Evolutionary conservation across 2,888 invertebrate species (phyloP).

Genomic region (Nomada goodeniana): DNA sequence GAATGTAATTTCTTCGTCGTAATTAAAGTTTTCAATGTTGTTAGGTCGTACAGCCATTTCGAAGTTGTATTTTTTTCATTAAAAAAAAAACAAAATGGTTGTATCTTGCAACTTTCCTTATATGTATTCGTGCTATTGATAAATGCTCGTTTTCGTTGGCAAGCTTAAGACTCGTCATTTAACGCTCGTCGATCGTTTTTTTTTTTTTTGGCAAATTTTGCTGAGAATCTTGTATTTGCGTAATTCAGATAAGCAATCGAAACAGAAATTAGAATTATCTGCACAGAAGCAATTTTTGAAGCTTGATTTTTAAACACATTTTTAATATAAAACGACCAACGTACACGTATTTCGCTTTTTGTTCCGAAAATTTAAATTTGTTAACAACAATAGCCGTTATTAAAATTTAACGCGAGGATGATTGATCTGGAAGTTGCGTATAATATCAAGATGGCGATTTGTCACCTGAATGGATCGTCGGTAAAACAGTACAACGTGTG

Average conservation of each 20-base stretch:
- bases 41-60: conserved; percentile 14
- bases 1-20: conserved; percentile 50
- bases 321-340: not conserved
- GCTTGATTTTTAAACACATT: not conserved
- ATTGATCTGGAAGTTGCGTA: not conserved
- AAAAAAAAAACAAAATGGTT: not conserved
- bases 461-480: conserved; percentile 31
- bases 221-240: no score
- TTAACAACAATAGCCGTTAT: not conserved
- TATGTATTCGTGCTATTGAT: not conserved
- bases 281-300: not conserved
- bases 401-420: not conserved
- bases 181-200: no score
- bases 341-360: not conserved
- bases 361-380: not conserved
- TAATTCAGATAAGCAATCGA: not conserved
- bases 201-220: no score
- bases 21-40: conserved; percentile 62
- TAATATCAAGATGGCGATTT: conserved; percentile 42
- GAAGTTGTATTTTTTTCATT: conserved; percentile 6
- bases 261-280: not conserved
- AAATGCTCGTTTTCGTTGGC: not conserved
- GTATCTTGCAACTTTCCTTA: not conserved
- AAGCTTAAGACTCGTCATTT: not conserved
- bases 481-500: conserved; percentile 48